Percentiles rank a stretch among this genome's conserved stretches.
phyloP scores from a whole-genome alignment of 2,113 vertebrate species.

The Sus scrofa region DNA sequence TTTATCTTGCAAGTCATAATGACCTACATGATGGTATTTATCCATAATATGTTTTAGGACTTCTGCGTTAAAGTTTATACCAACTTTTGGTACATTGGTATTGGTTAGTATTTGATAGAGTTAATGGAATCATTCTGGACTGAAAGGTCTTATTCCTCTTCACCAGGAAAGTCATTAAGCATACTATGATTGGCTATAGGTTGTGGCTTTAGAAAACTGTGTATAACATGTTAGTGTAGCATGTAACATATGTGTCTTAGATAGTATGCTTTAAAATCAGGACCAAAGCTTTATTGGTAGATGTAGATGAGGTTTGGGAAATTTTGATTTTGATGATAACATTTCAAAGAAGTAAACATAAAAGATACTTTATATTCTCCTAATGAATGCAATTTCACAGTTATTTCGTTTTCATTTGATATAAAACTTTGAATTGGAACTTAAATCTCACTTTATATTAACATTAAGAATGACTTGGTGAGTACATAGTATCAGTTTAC shows the following conservation, averaged over 20 bases:
- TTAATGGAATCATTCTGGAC: conserved; percentile 8
- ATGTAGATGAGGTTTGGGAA: background rate
- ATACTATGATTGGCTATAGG: background rate
- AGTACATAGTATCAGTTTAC: conserved; percentile 82
- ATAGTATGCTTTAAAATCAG: background rate
- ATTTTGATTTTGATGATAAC: conserved; percentile 20
- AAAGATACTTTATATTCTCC: background rate
- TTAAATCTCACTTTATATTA: conserved; percentile 83
- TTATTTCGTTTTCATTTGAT: conserved; percentile 64
- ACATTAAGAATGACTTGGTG: conserved; percentile 76
- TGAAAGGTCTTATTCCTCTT: background rate
- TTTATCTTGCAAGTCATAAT: background rate
- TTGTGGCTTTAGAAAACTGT: background rate
- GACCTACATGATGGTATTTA: background rate
- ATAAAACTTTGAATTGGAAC: conserved; percentile 77
- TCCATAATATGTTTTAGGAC: background rate
- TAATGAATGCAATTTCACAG: background rate
- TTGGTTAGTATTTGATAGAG: conserved; percentile 40
- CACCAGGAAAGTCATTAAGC: background rate
- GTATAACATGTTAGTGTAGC: background rate
- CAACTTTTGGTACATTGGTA: background rate
- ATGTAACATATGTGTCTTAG: background rate
- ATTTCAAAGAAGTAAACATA: conserved; percentile 8
- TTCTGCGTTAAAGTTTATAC: background rate
- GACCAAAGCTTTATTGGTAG: background rate